Percentiles rank a stretch among this genome's conserved stretches.
These are phyloP conservation scores for Dipodomys merriami DNA, from an alignment of 2,113 vertebrate genomes.

Conservation along the genomic window DNA sequence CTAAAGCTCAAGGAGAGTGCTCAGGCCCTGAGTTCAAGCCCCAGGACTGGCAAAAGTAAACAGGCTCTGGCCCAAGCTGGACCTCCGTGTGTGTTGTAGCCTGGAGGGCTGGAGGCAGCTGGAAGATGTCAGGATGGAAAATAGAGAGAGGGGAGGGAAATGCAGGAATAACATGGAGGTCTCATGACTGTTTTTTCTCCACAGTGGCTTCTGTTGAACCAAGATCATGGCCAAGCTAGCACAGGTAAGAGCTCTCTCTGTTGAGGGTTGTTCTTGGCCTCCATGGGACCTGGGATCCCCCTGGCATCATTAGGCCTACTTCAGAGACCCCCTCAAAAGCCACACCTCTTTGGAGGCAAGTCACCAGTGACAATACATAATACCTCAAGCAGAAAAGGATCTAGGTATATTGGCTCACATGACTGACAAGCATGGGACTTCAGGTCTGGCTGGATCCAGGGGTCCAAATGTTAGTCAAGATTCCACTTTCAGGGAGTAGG, in stretches of 20 bases:
- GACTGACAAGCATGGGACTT: neutral
- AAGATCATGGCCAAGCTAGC: constrained; percentile 73
- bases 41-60: too few relatives aligned
- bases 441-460: constrained; percentile 20
- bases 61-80: neutral
- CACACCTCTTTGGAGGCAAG: neutral
- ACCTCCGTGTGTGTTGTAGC: neutral
- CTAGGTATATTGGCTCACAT: neutral
- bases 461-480: neutral
- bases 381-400: neutral
- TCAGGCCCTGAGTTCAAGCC: too few relatives aligned
- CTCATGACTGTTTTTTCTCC: constrained; percentile 39
- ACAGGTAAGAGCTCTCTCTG: constrained; percentile 64
- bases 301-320: neutral
- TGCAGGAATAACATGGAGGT: too few relatives aligned
- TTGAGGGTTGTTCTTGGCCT: neutral
- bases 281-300: neutral
- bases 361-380: neutral
- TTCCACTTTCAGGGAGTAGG: neutral
- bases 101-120: neutral
- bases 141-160: neutral
- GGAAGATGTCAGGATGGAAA: neutral
- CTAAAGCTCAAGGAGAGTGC: too few relatives aligned
- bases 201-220: constrained; percentile 57
- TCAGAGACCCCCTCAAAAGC: neutral